Evolutionary conservation across 2,113 vertebrate species (phyloP).

Genomic region (Butastur rufipennis): DNA sequence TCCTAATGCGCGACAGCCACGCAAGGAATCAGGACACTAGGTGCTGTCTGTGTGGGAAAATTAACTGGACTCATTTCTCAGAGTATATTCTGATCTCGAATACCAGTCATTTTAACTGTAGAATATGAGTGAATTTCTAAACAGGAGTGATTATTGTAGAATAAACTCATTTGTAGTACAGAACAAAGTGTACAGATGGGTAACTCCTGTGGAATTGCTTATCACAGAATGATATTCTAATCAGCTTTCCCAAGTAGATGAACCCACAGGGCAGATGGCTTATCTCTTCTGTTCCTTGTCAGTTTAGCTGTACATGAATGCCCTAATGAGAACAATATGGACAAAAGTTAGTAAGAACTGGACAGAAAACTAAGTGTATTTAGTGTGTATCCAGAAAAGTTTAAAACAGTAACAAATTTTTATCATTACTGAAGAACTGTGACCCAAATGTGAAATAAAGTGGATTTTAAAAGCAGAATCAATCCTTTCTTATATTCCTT

Average conservation of each 20-base stretch:
- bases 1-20: background rate
- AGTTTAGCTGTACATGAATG: background rate
- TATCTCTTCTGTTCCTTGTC: background rate
- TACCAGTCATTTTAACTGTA: background rate
- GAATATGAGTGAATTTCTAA: background rate
- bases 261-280: background rate
- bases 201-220: background rate
- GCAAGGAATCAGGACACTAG: background rate
- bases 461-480: background rate
- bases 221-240: background rate
- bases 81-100: background rate
- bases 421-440: background rate
- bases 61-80: background rate
- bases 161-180: background rate
- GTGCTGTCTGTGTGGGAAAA: background rate
- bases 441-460: background rate
- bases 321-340: background rate
- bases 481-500: background rate
- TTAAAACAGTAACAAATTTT: background rate
- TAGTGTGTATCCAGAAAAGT: background rate
- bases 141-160: background rate
- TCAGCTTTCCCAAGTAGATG: background rate
- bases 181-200: background rate
- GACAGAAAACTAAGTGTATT: background rate
- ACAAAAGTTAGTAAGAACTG: background rate